Conservation (phyloP, 2,113 vertebrate species). For the Acinonyx jubatus region DNA sequence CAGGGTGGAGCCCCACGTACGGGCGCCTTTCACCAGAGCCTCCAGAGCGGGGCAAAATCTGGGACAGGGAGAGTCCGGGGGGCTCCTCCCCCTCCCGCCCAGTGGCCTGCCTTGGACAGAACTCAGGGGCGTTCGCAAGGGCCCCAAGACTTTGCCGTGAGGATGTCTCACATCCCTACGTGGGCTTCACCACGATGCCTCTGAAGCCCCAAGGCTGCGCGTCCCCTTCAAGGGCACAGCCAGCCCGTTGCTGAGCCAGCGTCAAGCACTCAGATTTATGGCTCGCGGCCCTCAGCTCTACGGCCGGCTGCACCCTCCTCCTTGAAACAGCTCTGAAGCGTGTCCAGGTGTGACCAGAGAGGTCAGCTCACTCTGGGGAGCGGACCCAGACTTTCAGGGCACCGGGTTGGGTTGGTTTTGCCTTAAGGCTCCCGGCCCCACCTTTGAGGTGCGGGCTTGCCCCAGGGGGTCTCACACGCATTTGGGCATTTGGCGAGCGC, state of each 20-base stretch:
- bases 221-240: not conserved
- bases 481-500: no score
- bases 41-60: not conserved
- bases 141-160: accelerated
- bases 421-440: not conserved
- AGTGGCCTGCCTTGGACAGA: not conserved
- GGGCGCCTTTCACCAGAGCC: not conserved
- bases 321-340: not conserved
- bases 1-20: accelerated
- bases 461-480: not conserved
- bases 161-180: not conserved
- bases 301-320: not conserved
- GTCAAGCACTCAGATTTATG: not conserved
- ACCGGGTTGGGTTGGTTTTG: not conserved
- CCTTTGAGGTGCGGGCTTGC: not conserved
- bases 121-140: accelerated
- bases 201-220: accelerated
- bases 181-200: not conserved
- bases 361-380: not conserved
- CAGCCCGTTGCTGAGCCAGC: accelerated
- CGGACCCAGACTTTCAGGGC: not conserved
- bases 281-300: accelerated
- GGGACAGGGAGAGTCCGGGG: not conserved
- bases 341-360: not conserved
- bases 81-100: not conserved